Conservation (phyloP, 1,140 invertebrate genomes). For the Liolophura sinensis region DNA sequence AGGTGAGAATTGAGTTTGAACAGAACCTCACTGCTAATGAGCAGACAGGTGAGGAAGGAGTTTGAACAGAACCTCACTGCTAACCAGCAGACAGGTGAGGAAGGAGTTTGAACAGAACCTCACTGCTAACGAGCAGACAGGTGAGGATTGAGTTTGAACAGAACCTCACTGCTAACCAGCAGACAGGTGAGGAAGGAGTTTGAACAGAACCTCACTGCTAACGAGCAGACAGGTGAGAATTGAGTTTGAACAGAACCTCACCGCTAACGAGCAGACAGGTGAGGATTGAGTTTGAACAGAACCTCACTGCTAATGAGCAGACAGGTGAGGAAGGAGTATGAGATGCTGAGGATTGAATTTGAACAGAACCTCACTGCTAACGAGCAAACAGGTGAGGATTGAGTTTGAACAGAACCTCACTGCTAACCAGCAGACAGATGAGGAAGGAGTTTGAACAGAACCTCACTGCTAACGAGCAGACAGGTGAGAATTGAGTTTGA, state of each 20-base stretch:
- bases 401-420: constrained; percentile 98
- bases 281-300: neutral
- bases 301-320: neutral
- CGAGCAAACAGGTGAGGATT: constrained; percentile 90
- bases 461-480: too few species aligned
- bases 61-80: too few species aligned
- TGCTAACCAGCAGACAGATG: constrained; percentile 93
- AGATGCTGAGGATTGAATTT: constrained; percentile 84
- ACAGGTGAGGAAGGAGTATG: neutral
- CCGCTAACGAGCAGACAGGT: constrained; percentile 95
- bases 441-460: neutral
- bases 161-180: constrained; percentile 96
- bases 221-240: constrained; percentile 96
- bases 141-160: constrained; percentile 97
- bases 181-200: constrained; percentile 94
- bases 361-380: constrained; percentile 97
- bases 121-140: too few species aligned
- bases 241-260: constrained; percentile 97
- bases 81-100: too few species aligned
- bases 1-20: constrained; percentile 94
- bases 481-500: constrained; percentile 93
- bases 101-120: too few species aligned
- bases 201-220: too few species aligned
- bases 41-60: constrained; percentile 72
- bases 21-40: constrained; percentile 97